Percentiles rank a stretch among this genome's conserved stretches.
phyloP scores from a whole-genome alignment of 2,113 vertebrate species.

The Callipepla squamata region DNA sequence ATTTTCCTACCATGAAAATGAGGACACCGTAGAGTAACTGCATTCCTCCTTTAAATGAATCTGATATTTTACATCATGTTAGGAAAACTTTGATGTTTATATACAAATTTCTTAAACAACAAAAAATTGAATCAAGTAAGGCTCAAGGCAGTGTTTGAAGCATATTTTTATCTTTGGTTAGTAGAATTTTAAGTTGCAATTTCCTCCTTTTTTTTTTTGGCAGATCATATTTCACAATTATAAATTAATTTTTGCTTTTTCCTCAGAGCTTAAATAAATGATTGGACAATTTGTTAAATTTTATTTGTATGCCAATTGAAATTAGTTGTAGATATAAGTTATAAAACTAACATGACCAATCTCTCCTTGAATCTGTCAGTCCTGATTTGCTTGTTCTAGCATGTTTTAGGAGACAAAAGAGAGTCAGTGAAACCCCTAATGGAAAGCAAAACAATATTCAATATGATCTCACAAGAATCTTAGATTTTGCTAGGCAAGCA shows the following conservation, averaged over 20 bases:
- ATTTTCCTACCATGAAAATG: neutral
- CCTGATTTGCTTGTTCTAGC: neutral
- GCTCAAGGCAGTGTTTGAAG: neutral
- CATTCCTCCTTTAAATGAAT: neutral
- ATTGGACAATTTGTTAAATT: neutral
- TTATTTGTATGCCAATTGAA: neutral
- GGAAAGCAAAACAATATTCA: neutral
- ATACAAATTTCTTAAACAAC: neutral
- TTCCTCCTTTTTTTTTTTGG: neutral
- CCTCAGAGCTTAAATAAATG: neutral
- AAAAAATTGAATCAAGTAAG: neutral
- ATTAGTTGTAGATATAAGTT: neutral
- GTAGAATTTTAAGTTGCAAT: fast-evolving
- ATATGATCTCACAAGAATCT: neutral
- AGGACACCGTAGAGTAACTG: neutral
- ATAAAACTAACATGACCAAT: neutral
- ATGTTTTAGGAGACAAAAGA: neutral
- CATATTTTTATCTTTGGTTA: neutral
- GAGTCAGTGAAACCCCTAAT: neutral
- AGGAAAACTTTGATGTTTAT: neutral
- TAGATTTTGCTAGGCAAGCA: neutral
- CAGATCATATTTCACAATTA: neutral
- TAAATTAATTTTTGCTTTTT: neutral
- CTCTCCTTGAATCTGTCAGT: neutral
- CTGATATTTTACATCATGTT: neutral